Evolutionary conservation across 2,113 vertebrate species (phyloP).

Genomic region (Rhinichthys klamathensis): DNA sequence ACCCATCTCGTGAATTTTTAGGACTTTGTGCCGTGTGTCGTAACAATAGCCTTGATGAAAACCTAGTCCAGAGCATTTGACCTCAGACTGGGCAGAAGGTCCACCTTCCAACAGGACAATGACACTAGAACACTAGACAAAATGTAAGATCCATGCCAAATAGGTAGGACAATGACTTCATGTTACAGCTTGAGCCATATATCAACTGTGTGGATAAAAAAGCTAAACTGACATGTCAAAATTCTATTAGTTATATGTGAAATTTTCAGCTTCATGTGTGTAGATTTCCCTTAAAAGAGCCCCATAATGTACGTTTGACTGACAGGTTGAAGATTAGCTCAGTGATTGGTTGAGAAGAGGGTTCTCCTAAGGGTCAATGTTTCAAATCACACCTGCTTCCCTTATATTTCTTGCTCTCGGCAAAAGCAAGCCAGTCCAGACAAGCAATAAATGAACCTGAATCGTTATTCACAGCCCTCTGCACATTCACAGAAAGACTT

Average conservation of each 20-base stretch:
- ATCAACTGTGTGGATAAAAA: background rate
- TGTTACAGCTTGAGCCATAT: background rate
- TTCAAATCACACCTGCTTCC: conserved; percentile 69
- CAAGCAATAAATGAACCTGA: conserved; percentile 61
- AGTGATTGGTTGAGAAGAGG: conserved; percentile 45
- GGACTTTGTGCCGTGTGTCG: too few species aligned
- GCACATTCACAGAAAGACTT: background rate
- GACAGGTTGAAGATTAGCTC: conserved; percentile 45
- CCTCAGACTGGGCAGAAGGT: too few species aligned
- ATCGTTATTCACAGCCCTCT: conserved; percentile 35
- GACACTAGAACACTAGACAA: background rate
- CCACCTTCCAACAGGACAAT: too few species aligned
- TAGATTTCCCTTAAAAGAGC: too few species aligned
- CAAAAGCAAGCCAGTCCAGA: conserved; percentile 65
- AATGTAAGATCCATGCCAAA: background rate
- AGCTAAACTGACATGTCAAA: background rate
- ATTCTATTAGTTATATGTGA: background rate
- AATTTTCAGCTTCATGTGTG: background rate
- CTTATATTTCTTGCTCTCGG: conserved; percentile 57
- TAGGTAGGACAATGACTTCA: background rate
- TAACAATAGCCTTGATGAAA: too few species aligned
- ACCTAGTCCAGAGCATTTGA: too few species aligned
- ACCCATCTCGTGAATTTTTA: too few species aligned
- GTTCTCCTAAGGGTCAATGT: conserved; percentile 56
- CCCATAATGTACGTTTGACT: conserved; percentile 41